Percentiles rank a stretch among this genome's conserved stretches.
Conservation (phyloP, 2,113 vertebrate species). For the Cynocephalus volans region DNA sequence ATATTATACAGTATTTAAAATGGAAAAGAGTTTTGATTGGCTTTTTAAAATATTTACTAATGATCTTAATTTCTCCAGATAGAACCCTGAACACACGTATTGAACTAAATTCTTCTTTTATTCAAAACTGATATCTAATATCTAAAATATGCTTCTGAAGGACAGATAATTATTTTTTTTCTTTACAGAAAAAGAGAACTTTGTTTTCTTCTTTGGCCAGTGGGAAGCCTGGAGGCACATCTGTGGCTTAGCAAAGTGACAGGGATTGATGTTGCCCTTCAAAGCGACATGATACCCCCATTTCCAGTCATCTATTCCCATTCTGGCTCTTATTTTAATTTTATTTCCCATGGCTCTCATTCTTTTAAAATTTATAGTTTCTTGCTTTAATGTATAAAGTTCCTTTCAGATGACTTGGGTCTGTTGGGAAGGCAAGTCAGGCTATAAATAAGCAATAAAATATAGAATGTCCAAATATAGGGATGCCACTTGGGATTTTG, state of each 20-base stretch:
- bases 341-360: neutral
- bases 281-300: neutral
- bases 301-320: neutral
- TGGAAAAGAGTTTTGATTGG: neutral
- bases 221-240: neutral
- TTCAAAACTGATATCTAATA: constrained; percentile 15
- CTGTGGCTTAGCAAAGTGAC: neutral
- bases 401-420: constrained; percentile 28
- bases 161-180: neutral
- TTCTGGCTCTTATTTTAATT: neutral
- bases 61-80: constrained; percentile 3
- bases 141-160: neutral
- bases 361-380: constrained; percentile 44
- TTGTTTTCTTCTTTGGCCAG: neutral
- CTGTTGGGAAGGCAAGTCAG: constrained; percentile 5
- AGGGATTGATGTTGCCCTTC: neutral
- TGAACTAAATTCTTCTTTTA: neutral
- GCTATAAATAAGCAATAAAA: constrained; percentile 63
- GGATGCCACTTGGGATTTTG: neutral
- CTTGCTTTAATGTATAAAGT: constrained; percentile 31
- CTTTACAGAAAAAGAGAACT: neutral
- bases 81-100: neutral
- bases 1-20: constrained; percentile 2
- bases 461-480: neutral
- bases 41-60: constrained; percentile 12